Conservation (phyloP, 2,888 invertebrate species). For the Clanis bilineata region DNA sequence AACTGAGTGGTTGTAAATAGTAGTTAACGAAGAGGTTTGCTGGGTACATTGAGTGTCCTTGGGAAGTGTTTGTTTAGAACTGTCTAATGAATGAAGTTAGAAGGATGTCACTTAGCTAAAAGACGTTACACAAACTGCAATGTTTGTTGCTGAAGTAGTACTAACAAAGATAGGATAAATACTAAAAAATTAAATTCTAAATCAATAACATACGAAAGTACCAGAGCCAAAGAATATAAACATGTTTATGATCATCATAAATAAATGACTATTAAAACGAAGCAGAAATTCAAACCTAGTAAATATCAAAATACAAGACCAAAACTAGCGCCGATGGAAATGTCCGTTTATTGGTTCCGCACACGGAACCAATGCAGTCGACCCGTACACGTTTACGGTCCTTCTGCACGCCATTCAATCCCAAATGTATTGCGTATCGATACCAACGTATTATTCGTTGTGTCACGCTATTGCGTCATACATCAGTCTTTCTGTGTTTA, state of each 20-base stretch:
- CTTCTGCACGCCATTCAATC: constrained; percentile 19
- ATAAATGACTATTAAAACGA: not conserved
- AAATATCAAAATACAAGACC: constrained; percentile 2
- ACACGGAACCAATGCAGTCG: constrained; percentile 21
- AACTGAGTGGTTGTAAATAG: constrained; percentile 28
- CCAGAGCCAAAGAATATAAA: not conserved
- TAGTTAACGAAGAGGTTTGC: constrained; percentile 10
- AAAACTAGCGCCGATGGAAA: not conserved
- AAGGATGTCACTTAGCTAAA: not conserved
- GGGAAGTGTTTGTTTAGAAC: not conserved
- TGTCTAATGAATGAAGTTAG: not conserved
- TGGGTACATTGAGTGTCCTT: not conserved
- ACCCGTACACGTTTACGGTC: constrained; percentile 20
- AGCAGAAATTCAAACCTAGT: not conserved
- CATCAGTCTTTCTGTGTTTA: constrained; percentile 2
- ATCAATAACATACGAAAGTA: not conserved
- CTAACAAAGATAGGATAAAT: not conserved
- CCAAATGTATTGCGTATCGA: constrained; percentile 16
- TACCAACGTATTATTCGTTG: constrained; percentile 19
- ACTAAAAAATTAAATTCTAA: not conserved
- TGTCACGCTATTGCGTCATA: constrained; percentile 1
- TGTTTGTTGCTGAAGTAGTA: not conserved
- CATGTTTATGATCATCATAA: not conserved
- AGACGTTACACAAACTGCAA: not conserved
- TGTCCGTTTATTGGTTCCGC: constrained; percentile 21